Evolutionary conservation across 2,113 vertebrate genomes (phyloP), one percentile per base, ranked within the genome.

Genomic region (Dicaeum eximium): DNA sequence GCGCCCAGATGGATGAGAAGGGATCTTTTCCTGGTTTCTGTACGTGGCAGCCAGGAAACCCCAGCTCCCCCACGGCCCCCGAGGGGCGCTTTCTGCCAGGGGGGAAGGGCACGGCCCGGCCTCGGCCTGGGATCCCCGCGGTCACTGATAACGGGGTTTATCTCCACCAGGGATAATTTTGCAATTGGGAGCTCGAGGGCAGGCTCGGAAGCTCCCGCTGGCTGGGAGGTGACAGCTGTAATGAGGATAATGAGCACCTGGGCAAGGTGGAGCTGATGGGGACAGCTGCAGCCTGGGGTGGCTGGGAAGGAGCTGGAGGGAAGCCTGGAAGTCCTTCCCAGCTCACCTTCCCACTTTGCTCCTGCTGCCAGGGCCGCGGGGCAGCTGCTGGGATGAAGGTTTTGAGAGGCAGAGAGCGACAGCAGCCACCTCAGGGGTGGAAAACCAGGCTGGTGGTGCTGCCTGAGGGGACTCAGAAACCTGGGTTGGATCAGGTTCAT

Each of bases 51-150:
- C 22, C 14, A 2, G 74, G 45, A 51, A 42, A 20, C 4, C 14
- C 47, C 60, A 30, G 48, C 48, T 53, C 11, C 25, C 57, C 25
- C 67, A 0, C 1, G 37, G 27, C 38, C 64, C 66, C 40, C 2
- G 0, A 16, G 79, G 0, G 12, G 14, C 27, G 65, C 13, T 84
- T 66, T 62, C 27, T 2, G 4, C 44, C 80, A 12, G 77, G 50
- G 33, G 54, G 45, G 58, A 15, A 42, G 22, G 42, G 64, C 80
- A 70, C 0, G 0, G 90, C 33, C 13, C 0, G 2, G 80, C 65
- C 20, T 1, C 2, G 19, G 24, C 37, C 1, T 0, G 69, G 67
- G 15, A 14, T 35, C 4, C 9, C 19, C 0, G 45, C 1, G 9
- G 82, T 15, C 2, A 12, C 88, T 67, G 77, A 71, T 31, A 44